Evolutionary conservation across 2,113 vertebrate genomes (phyloP).

Genomic region (Bothrops jararaca): DNA sequence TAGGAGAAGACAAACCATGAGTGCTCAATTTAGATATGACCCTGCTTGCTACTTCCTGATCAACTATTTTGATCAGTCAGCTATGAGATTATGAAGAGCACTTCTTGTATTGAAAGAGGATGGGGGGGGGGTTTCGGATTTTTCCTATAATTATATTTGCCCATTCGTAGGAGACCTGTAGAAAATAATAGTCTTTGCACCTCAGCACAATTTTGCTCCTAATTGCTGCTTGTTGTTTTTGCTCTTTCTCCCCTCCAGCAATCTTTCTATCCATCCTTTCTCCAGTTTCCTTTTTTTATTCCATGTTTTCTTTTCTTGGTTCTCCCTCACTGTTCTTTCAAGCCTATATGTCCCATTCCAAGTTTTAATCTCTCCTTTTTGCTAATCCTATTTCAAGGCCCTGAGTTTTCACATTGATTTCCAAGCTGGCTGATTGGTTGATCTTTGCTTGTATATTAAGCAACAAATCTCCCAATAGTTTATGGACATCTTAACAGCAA

Average conservation of each 20-base stretch:
- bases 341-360: background rate
- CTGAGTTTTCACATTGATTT: background rate
- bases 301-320: background rate
- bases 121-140: background rate
- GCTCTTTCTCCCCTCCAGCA: background rate
- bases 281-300: background rate
- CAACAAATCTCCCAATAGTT: background rate
- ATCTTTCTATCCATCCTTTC: background rate
- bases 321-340: background rate
- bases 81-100: background rate
- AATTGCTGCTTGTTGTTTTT: background rate
- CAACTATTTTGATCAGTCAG: background rate
- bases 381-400: background rate
- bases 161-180: background rate
- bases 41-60: background rate
- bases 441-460: background rate
- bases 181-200: background rate
- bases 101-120: background rate
- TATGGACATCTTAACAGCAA: background rate
- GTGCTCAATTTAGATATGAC: background rate
- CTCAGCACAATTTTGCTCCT: background rate
- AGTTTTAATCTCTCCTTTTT: background rate
- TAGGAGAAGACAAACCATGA: background rate
- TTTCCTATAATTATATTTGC: background rate
- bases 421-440: background rate